Base-by-base conservation (phyloP, 2,888 invertebrate genomes). In the Stenchaetothrips biformis region DNA sequence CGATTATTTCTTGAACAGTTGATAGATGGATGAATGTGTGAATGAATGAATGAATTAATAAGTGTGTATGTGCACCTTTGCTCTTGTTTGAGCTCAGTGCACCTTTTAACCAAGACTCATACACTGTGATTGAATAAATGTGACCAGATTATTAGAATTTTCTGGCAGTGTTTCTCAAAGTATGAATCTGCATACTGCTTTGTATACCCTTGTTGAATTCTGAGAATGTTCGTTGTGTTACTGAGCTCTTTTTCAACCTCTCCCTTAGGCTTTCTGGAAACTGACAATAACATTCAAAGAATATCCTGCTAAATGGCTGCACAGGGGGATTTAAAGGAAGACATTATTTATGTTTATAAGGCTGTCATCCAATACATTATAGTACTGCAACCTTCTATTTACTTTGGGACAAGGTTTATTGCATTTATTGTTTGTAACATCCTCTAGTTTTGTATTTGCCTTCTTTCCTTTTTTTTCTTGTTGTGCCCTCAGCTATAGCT, bases 401-500 rank as follows among this genome's bases (percentile, higher is more conserved):
- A 1, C 67, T 25, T 25, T 74, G 67, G 67, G 25, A 21, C 67
- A 74, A 74, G 67, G 67, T n/a, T 11, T 25, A 7, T 25, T 74
- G 67, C 67, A 74, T 74, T 74, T 74, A 74, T 74, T 74, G 67
- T 74, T 74, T 13, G 53, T 53, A 9, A 53, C 53, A 25, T 74
- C 4, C 53, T 53, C 53, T 53, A 16, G 18, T 59, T 18, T 18
- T 2, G 18, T 13, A 18, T 74, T 74, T 21, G 25, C 25, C 11
- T 59, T 21, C 21, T 74, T 25, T 37, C 37, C 2, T 77, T 77
- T 37, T 77, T 37, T 77, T 77, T 27, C 37, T 6, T 37, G 7
- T 77, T 27, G 18, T 7, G 37, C 37, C 25, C 7, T 77, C 37
- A 77, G 37, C 37, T 37, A 77, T 77, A 77, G 25, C 37, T n/a